Evolutionary conservation across 2,888 invertebrate species (phyloP), one percentile per base, ranked within the genome.

Genomic region (Gandaritis pyraliata): DNA sequence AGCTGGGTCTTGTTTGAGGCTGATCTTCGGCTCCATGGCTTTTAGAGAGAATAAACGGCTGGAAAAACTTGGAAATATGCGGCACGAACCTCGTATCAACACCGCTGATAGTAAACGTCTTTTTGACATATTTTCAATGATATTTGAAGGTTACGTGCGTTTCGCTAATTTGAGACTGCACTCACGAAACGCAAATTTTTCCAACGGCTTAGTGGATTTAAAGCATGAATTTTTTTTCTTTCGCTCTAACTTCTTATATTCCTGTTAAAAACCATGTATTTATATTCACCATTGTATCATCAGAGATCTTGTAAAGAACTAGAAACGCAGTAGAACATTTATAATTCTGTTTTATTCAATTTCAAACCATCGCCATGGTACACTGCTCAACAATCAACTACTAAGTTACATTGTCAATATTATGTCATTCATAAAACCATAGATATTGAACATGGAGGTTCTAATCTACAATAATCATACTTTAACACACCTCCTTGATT

Each of bases 1-100:
- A 12, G 95, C 93, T 15, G 95, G 88, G 75, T 97, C 97, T 65
- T 90, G 78, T 68, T 77, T 84, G 61, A 93, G 76, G 72, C 80
- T 88, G 30, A 85, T 77, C 82, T 92, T 92, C 23, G 88, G 84
- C 50, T 92, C 91, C 93, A 93, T 93, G 66, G 70, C 83, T 74
- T 71, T 76, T 60, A 66, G 47, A 62, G 76, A 80, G 82, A 81
- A 71, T 73, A 72, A 69, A 74, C 73, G 72, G 62, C 33, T 58
- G 12, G 45, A 56, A 48, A 56, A 48, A 68, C 69, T 72, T 66
- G 33, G 70, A 18, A 67, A 75, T 67, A 60, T 72, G 70, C 78
- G 76, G 76, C 72, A 70, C 72, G 71, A 70, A 69, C 72, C 70
- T 72, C 70, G 75, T 73, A 68, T 76, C 72, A 71, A 77, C 78